Base-by-base conservation (phyloP, 2,888 invertebrate species). In the Dioctria linearis region DNA sequence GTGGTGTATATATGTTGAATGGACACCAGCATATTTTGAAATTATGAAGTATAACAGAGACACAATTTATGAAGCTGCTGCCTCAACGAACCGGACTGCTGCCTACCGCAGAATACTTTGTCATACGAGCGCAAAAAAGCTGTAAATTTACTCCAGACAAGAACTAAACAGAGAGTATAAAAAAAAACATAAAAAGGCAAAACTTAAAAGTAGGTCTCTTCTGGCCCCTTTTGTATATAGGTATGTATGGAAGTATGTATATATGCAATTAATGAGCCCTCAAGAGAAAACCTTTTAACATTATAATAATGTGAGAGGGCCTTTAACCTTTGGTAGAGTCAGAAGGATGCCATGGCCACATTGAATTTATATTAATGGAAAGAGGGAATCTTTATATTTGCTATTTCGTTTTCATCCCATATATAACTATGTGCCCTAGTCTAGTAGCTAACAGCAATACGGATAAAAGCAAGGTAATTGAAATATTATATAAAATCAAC, bases 31-130 rank as follows among this genome's bases (percentile, higher is more conserved):
- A 75, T 75, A 75, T 75, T 75, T 75, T 75, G 73, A 59, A 75
- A 75, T 75, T 75, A 75, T 75, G 59, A 75, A 75, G 73, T 59
- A 75, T 75, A 75, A 59, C 73, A 13, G 59, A 54, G 59, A 42
- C 9, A 25, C 43, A 59, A 75, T 75, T 75, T 75, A 75, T 75
- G 59, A 25, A 75, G 73, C 59, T 75, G 73, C 59, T 75, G 59
- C 43, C 73, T 39, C 43, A 25, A 13, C 43, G 25, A 25, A 59
- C 73, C 40, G 73, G 59, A 75, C 73, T 57, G 71, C 59, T 54
- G 57, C n/a, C 59, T 51, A 43, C 73, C 73, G 43, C 73, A 75
- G 49, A 43, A 59, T 42, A 43, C 43, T 75, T 75, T 59, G 59
- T 75, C 73, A 75, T 75, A 42, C 42, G 69, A 25, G 25, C 49